Evolutionary conservation across 2,113 vertebrate species (phyloP).

Genomic region (Chloroceryle aenea): DNA sequence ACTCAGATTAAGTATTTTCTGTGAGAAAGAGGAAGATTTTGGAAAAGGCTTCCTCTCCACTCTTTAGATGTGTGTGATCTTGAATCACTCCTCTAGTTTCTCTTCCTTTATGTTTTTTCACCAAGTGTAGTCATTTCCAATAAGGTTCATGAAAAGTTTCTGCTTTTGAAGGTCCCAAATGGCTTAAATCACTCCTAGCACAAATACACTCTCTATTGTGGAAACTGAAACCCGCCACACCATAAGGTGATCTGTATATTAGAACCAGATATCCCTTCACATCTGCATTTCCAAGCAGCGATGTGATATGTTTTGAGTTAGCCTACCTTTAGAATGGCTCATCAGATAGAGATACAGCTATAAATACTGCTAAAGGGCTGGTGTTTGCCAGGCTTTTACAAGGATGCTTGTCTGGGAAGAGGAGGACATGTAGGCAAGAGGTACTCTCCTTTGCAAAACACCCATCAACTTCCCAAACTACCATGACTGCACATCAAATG

Average conservation of each 20-base stretch:
- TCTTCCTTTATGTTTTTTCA: constrained; percentile 37
- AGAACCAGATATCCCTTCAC: constrained; percentile 65
- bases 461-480: neutral
- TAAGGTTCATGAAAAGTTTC: constrained; percentile 62
- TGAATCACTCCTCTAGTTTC: constrained; percentile 45
- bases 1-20: neutral
- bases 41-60: constrained; percentile 16
- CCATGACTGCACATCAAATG: neutral
- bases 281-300: constrained; percentile 56
- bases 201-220: constrained; percentile 70
- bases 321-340: constrained; percentile 45
- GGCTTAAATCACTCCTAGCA: constrained; percentile 67
- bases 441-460: neutral
- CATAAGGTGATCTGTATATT: constrained; percentile 71
- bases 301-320: constrained; percentile 57
- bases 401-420: neutral
- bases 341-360: constrained; percentile 53
- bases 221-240: constrained; percentile 71
- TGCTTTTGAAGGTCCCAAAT: constrained; percentile 73
- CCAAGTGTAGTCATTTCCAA: constrained; percentile 63
- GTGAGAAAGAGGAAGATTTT: constrained; percentile 29
- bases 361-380: constrained; percentile 29
- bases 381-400: neutral
- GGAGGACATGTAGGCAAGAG: neutral
- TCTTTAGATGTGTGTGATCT: constrained; percentile 52